A percentile compares a stretch with the other conserved stretches of the same genome.
These are phyloP conservation scores for Rattus rattus DNA, from an alignment of 2,113 vertebrate species.

Conservation along the genomic window DNA sequence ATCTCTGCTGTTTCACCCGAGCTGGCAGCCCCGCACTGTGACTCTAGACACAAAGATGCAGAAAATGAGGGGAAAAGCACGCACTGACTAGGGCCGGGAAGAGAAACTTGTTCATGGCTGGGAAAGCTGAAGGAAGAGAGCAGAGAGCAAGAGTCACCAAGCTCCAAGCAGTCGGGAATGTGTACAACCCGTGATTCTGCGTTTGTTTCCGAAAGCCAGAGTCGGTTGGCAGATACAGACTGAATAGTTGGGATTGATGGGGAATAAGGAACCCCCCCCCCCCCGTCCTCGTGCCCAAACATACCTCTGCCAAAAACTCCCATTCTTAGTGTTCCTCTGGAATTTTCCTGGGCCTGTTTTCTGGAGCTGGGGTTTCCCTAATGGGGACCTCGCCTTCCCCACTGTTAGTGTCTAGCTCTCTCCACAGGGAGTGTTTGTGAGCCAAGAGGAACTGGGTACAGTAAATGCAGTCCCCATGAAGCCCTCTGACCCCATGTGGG, in stretches of 20 bases:
- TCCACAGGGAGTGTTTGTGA: background rate
- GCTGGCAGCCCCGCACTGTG: background rate
- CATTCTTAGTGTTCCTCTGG: background rate
- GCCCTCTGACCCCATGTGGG: background rate
- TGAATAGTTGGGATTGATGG: background rate
- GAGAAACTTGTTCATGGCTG: background rate
- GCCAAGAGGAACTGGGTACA: background rate
- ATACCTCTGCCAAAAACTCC: background rate
- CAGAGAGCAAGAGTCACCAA: background rate
- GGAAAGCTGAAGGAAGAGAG: background rate
- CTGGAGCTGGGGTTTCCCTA: background rate
- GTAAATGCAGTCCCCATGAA: background rate
- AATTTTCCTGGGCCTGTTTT: background rate
- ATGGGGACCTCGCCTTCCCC: background rate
- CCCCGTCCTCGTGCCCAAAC: background rate
- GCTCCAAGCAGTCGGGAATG: background rate
- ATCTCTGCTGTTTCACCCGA: background rate
- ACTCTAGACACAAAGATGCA: background rate
- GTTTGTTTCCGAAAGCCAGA: background rate
- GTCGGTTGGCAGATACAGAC: background rate
- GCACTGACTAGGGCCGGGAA: fast-evolving
- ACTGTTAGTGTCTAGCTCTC: background rate
- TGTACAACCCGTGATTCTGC: background rate
- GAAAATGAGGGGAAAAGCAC: background rate
- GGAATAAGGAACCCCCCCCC: too few relatives aligned